These are phyloP conservation scores for Taeniopygia guttata DNA, from an alignment of 2,797 vertebrate species.

Conservation along the genomic window DNA sequence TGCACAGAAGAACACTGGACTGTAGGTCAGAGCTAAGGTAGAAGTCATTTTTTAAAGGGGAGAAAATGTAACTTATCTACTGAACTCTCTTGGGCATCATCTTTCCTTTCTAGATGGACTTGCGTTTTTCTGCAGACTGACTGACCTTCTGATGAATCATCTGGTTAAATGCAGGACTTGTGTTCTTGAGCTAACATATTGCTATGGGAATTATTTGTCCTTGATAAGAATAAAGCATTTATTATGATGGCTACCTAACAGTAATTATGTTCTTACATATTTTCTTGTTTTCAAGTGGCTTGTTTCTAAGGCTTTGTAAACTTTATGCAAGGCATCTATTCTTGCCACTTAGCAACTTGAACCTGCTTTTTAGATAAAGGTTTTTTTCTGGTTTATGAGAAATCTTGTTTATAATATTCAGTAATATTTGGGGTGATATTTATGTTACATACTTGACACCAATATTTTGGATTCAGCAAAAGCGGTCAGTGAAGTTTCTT, in stretches of 20 bases:
- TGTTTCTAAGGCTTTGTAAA: not conserved
- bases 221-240: not conserved
- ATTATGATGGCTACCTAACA: not conserved
- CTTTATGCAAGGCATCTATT: not conserved
- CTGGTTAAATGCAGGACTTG: slow-evolving; percentile 4
- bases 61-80: not conserved
- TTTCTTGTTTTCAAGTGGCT: not conserved
- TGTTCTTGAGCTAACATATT: not conserved
- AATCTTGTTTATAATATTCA: not conserved
- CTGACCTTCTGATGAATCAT: slow-evolving; percentile 41
- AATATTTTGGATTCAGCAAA: not conserved
- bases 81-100: not conserved
- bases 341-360: not conserved
- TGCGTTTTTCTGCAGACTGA: not conserved
- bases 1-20: not conserved
- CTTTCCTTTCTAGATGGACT: not conserved
- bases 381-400: not conserved
- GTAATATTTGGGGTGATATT: not conserved
- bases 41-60: not conserved
- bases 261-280: not conserved
- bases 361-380: not conserved
- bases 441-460: not conserved
- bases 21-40: not conserved
- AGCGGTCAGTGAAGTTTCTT: not conserved
- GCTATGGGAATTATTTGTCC: not conserved